A percentile compares a stretch with the other conserved stretches of the same genome.
phyloP scores from a whole-genome alignment of 2,888 invertebrate species.

The Parnassius apollo region DNA sequence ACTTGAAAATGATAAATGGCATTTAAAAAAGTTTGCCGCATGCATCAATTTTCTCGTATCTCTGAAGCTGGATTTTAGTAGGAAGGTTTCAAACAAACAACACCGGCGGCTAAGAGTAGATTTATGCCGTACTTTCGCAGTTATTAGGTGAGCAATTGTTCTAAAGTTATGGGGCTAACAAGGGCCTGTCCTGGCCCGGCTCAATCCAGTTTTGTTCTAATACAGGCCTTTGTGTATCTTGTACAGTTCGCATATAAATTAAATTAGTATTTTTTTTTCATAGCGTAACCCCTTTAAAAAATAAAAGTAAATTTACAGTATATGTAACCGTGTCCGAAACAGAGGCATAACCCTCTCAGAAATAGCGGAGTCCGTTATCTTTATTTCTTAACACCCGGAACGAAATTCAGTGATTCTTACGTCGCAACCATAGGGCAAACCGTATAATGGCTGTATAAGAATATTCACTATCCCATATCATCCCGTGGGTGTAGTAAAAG shows the following conservation, averaged over 20 bases:
- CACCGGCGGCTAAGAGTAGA: conserved; percentile 4
- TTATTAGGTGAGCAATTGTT: conserved; percentile 22
- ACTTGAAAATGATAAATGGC: too few species aligned
- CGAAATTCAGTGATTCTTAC: too few species aligned
- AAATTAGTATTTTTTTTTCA: not conserved
- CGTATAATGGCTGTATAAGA: too few species aligned
- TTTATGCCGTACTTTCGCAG: conserved; percentile 11
- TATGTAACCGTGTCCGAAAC: too few species aligned
- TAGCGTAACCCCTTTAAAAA: too few species aligned
- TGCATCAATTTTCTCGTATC: not conserved
- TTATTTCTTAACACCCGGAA: too few species aligned
- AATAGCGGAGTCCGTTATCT: too few species aligned
- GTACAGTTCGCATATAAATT: conserved; percentile 4
- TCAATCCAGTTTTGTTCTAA: conserved; percentile 18
- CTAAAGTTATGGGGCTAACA: conserved; percentile 5
- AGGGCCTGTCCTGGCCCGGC: not conserved
- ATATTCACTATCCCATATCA: too few species aligned
- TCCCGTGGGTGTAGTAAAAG: too few species aligned
- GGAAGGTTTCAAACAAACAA: not conserved
- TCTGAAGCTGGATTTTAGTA: not conserved
- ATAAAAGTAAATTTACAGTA: not conserved
- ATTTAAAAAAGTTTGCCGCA: too few species aligned
- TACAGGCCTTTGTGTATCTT: not conserved
- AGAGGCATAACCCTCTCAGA: too few species aligned
- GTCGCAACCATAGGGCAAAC: too few species aligned